These are phyloP conservation scores for rat (Rattus norvegicus) DNA, from an alignment of 2,113 vertebrate species.

Conservation along the genomic window DNA sequence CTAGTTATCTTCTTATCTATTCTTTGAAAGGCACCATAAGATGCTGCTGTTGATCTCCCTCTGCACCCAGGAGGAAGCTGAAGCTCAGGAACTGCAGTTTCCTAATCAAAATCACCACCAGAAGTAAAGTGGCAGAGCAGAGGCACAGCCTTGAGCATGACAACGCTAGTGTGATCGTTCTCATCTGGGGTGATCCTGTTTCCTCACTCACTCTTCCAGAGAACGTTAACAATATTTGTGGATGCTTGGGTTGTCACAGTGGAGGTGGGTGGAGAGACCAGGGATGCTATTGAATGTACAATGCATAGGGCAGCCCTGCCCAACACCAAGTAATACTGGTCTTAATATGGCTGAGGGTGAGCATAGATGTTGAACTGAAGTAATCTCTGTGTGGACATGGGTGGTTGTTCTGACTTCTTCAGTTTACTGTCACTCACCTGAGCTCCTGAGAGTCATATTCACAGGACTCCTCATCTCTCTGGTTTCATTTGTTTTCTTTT, in stretches of 20 bases:
- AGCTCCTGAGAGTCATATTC: background rate
- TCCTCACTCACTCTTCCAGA: background rate
- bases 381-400: background rate
- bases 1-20: background rate
- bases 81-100: background rate
- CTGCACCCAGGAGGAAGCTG: background rate
- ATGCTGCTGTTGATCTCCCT: background rate
- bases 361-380: background rate
- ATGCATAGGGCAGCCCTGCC: background rate
- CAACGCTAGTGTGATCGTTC: background rate
- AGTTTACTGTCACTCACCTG: background rate
- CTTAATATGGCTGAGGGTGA: background rate
- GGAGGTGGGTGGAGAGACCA: background rate
- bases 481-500: background rate
- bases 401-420: background rate
- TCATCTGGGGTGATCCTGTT: background rate
- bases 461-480: background rate
- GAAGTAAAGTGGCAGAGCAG: background rate
- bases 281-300: background rate
- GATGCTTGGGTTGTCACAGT: background rate
- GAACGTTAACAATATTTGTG: background rate
- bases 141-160: background rate
- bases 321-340: too few relatives aligned
- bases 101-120: background rate
- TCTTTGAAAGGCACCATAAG: background rate